Evolutionary conservation across 2,888 invertebrate species (phyloP).

Genomic region (Poecilobothrus nobilitatus): DNA sequence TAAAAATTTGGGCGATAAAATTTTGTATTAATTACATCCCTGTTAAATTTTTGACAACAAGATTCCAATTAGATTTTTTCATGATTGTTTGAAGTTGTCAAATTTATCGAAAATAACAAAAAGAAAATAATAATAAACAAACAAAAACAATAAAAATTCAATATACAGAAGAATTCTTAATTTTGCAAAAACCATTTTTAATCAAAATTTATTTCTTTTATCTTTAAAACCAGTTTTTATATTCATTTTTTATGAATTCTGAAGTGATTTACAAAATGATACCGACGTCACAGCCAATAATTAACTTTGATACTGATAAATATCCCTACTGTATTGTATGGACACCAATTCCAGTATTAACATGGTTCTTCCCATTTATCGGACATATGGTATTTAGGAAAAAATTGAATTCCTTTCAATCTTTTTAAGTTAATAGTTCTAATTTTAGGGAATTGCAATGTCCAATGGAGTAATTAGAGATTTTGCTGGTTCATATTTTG

Average conservation of each 20-base stretch:
- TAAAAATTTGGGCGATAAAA: too few species aligned
- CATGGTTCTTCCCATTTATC: constrained; percentile 93
- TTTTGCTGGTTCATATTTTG: constrained; percentile 94
- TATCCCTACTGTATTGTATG: constrained; percentile 92
- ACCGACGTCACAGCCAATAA: constrained; percentile 26
- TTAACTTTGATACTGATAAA: constrained; percentile 53
- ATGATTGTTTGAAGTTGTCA: too few species aligned
- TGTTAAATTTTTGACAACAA: too few species aligned
- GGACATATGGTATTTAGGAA: constrained; percentile 83
- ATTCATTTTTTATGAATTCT: background rate
- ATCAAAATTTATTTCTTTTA: too few species aligned
- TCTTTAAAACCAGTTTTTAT: too few species aligned
- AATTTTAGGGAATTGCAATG: constrained; percentile 31
- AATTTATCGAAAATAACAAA: too few species aligned
- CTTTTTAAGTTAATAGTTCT: too few species aligned
- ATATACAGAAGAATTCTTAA: background rate
- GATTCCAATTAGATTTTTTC: too few species aligned
- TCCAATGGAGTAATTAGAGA: constrained; percentile 88
- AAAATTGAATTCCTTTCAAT: background rate
- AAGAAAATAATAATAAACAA: background rate
- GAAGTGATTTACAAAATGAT: background rate
- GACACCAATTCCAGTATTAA: constrained; percentile 89
- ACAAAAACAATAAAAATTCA: background rate
- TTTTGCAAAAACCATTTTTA: background rate
- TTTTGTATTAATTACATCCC: too few species aligned